These are phyloP conservation scores for Ceriagrion tenellum DNA, from an alignment of 2,888 invertebrate species.

Conservation along the genomic window DNA sequence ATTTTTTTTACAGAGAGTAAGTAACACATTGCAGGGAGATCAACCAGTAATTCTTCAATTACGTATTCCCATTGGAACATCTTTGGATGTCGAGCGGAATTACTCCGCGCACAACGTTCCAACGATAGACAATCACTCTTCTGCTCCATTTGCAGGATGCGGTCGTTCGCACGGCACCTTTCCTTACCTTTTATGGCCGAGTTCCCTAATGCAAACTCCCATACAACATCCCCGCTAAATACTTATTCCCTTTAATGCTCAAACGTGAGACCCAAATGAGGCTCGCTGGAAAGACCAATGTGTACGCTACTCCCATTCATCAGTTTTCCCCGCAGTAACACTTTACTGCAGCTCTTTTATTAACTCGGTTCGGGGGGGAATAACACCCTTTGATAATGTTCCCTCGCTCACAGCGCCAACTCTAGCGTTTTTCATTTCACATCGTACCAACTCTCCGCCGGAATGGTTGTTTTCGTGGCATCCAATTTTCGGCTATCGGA, in stretches of 20 bases:
- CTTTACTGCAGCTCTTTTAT: constrained; percentile 12
- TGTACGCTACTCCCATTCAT: not conserved
- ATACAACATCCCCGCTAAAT: not conserved
- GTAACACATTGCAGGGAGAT: not conserved
- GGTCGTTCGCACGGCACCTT: not conserved
- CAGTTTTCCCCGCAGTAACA: constrained; percentile 3
- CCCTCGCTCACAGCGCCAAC: not conserved
- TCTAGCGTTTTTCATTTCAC: not conserved
- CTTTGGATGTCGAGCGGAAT: not conserved
- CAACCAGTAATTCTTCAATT: not conserved
- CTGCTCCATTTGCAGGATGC: not conserved
- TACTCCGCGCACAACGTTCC: not conserved
- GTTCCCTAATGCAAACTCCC: not conserved
- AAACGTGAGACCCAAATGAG: not conserved
- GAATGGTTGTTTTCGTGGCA: not conserved
- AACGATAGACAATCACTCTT: not conserved
- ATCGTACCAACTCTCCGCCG: not conserved
- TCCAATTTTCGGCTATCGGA: not conserved
- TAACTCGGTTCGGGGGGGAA: not conserved
- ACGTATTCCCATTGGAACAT: too few species aligned
- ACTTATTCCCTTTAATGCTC: not conserved
- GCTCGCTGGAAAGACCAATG: not conserved
- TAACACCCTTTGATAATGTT: constrained; percentile 24
- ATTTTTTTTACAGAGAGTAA: too few species aligned
- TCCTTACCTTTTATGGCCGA: not conserved